Conservation (phyloP, 2,888 invertebrate genomes). For the Cyclophora albipunctata region DNA sequence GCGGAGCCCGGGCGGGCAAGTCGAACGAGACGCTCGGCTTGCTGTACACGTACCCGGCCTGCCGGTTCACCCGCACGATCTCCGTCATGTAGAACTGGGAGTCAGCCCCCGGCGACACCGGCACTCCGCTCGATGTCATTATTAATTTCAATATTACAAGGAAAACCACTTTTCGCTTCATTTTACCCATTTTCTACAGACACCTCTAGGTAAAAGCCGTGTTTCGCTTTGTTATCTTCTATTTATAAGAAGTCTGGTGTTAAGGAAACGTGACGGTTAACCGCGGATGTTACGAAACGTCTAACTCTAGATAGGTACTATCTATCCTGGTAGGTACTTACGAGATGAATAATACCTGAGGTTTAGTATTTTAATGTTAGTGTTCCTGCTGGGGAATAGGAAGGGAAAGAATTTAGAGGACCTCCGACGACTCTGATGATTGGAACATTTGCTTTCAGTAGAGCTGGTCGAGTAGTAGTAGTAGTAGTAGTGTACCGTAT, state of each 20-base stretch:
- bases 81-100: constrained; percentile 15
- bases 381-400: too few relatives aligned
- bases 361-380: too few relatives aligned
- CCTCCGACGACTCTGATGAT: too few relatives aligned
- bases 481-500: too few relatives aligned
- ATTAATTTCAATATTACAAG: constrained; percentile 23
- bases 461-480: too few relatives aligned
- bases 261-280: constrained; percentile 21
- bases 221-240: constrained; percentile 27
- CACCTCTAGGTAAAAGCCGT: constrained; percentile 31
- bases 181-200: constrained; percentile 29
- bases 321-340: too few relatives aligned
- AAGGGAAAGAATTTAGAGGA: too few relatives aligned
- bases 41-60: constrained; percentile 64
- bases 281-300: constrained; percentile 37
- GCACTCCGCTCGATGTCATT: constrained; percentile 15
- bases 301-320: background rate
- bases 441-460: too few relatives aligned
- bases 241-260: constrained; percentile 48
- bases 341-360: too few relatives aligned
- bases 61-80: constrained; percentile 42
- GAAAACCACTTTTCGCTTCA: constrained; percentile 22
- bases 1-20: constrained; percentile 42
- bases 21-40: constrained; percentile 58
- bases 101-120: constrained; percentile 4